phyloP scores from a whole-genome alignment of 2,888 invertebrate species.

The Neoscelio sp. region DNA sequence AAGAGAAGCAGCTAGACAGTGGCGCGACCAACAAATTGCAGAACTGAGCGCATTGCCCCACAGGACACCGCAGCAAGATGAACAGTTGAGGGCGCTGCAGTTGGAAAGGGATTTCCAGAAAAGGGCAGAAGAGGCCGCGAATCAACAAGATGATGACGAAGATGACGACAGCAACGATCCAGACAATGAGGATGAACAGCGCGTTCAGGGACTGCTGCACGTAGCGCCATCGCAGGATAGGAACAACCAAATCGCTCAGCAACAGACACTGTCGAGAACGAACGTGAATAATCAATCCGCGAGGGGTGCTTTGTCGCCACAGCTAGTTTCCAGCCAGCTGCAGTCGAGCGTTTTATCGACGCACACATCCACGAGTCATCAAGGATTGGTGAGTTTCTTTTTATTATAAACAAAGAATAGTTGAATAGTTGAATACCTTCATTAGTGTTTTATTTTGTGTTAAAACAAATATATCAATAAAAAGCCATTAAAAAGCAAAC shows the following conservation, averaged over 20 bases:
- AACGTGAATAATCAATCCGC: constrained; percentile 76
- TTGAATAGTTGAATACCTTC: no score
- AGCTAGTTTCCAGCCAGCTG: constrained; percentile 80
- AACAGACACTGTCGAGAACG: constrained; percentile 74
- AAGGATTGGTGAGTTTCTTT: constrained; percentile 64
- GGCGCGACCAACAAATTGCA: constrained; percentile 94
- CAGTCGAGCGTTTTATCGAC: constrained; percentile 79
- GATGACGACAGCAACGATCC: constrained; percentile 83
- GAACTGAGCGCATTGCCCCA: constrained; percentile 89
- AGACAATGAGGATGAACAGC: constrained; percentile 82
- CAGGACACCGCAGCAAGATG: constrained; percentile 92
- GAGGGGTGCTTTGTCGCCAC: constrained; percentile 77
- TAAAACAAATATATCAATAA: no score
- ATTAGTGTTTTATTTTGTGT: no score
- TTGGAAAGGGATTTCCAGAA: constrained; percentile 98
- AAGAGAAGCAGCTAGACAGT: constrained; percentile 89
- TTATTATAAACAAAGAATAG: not conserved
- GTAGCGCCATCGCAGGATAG: constrained; percentile 81
- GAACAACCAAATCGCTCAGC: constrained; percentile 69
- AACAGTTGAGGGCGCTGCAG: constrained; percentile 93
- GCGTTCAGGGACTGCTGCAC: constrained; percentile 84
- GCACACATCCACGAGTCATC: constrained; percentile 78
- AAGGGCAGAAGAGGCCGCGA: constrained; percentile 91
- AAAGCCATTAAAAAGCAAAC: no score
- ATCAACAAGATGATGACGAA: constrained; percentile 88